Conservation (phyloP, 2,113 vertebrate species). For the Zapornia atra region DNA sequence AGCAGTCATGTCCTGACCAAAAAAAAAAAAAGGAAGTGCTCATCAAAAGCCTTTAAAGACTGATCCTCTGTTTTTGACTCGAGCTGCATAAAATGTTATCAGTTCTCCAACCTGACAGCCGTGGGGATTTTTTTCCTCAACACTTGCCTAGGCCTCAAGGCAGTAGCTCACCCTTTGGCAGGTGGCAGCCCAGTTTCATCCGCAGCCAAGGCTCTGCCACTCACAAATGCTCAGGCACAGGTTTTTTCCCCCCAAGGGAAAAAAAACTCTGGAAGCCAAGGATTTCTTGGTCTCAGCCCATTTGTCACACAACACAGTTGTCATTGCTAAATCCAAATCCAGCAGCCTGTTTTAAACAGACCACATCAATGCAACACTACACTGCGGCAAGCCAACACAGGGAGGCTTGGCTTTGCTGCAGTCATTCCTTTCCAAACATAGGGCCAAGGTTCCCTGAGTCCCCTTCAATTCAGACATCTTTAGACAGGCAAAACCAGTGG, state of each 20-base stretch:
- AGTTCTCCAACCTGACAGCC: not conserved
- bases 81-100: not conserved
- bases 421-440: not conserved
- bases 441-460: accelerated
- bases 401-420: not conserved
- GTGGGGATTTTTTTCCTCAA: not conserved
- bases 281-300: not conserved
- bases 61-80: not conserved
- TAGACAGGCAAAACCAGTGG: not conserved
- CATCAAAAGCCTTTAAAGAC: not conserved
- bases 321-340: not conserved
- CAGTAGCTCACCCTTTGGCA: slow-evolving; percentile 9
- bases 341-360: not conserved
- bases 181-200: not conserved
- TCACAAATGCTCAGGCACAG: not conserved
- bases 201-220: not conserved
- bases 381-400: accelerated
- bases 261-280: not conserved
- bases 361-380: accelerated
- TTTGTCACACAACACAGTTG: not conserved
- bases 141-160: not conserved
- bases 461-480: not conserved
- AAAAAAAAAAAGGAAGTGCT: accelerated
- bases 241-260: not conserved
- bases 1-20: not conserved